phyloP scores from a whole-genome alignment of 2,888 invertebrate species.

The Platycheirus albimanus region DNA sequence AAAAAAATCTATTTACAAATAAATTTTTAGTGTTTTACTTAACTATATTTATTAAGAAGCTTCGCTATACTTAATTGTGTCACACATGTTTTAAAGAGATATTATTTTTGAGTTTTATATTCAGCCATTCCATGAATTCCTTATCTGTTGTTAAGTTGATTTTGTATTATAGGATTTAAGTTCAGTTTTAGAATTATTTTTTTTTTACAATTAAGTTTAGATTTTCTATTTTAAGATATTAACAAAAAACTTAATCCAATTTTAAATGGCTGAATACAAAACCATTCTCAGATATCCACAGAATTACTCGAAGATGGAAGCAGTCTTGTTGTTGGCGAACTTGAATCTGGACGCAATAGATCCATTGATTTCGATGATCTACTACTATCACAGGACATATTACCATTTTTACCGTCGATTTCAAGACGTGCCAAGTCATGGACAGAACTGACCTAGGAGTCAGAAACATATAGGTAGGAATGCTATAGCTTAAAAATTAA shows the following conservation, averaged over 20 bases:
- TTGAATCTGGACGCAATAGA: constrained; percentile 77
- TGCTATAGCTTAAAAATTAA: too few relatives aligned
- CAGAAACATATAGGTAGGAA: too few relatives aligned
- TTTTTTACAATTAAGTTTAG: constrained; percentile 11
- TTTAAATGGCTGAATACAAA: constrained; percentile 69
- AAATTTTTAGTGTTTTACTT: constrained; percentile 14
- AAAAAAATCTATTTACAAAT: constrained; percentile 55
- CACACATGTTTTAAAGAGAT: constrained; percentile 20
- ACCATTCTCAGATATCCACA: constrained; percentile 74
- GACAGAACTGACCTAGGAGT: constrained; percentile 81
- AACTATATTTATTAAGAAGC: constrained; percentile 33
- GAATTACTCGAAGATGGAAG: constrained; percentile 70
- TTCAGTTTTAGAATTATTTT: not conserved
- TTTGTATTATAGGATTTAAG: not conserved
- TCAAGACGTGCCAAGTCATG: constrained; percentile 80
- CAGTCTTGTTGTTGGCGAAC: constrained; percentile 74
- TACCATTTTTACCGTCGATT: constrained; percentile 75
- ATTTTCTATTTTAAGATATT: constrained; percentile 26
- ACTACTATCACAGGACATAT: constrained; percentile 62
- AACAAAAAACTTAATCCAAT: constrained; percentile 71
- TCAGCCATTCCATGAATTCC: constrained; percentile 68
- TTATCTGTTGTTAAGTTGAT: constrained; percentile 48
- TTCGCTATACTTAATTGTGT: constrained; percentile 35
- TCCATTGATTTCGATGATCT: constrained; percentile 75
- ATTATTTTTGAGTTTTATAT: constrained; percentile 42